Conservation (phyloP, 2,888 invertebrate species). For the Spodoptera exigua region DNA sequence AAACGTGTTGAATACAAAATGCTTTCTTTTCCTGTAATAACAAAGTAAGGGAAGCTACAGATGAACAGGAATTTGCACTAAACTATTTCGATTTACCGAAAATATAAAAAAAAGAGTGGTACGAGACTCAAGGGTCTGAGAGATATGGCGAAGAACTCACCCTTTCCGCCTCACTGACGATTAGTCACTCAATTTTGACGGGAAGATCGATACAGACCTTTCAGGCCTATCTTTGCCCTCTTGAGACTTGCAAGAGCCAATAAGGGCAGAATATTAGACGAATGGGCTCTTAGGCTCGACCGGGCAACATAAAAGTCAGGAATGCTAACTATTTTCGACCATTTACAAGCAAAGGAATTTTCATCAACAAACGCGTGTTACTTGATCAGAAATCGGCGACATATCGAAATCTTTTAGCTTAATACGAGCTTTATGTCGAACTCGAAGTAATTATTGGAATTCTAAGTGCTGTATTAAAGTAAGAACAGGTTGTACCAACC, state of each 20-base stretch:
- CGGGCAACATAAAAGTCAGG: not conserved
- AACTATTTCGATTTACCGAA: not conserved
- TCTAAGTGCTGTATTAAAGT: conserved; percentile 16
- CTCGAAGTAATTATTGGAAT: conserved; percentile 11
- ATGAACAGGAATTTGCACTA: conserved; percentile 36
- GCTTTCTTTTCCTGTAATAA: conserved; percentile 14
- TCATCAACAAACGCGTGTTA: conserved; percentile 2
- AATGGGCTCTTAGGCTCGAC: not conserved
- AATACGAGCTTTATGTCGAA: conserved; percentile 5
- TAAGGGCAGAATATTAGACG: too few species aligned
- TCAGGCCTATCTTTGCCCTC: too few species aligned
- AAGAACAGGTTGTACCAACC: conserved; percentile 40
- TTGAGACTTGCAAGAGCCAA: too few species aligned
- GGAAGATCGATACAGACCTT: too few species aligned
- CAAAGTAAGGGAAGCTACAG: conserved; percentile 1
- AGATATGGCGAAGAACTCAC: conserved; percentile 8
- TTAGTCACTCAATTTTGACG: too few species aligned
- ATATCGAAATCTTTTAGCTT: not conserved
- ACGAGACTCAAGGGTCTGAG: conserved; percentile 4
- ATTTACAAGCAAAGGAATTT: not conserved
- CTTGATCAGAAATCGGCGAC: conserved; percentile 17
- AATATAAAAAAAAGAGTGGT: conserved; percentile 22
- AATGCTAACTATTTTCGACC: not conserved
- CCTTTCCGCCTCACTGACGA: conserved; percentile 1
- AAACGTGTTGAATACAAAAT: conserved; percentile 6